Percentiles rank a stretch among this genome's conserved stretches.
These are phyloP conservation scores for Meloe dianella DNA, from an alignment of 2,888 invertebrate genomes.

Conservation along the genomic window DNA sequence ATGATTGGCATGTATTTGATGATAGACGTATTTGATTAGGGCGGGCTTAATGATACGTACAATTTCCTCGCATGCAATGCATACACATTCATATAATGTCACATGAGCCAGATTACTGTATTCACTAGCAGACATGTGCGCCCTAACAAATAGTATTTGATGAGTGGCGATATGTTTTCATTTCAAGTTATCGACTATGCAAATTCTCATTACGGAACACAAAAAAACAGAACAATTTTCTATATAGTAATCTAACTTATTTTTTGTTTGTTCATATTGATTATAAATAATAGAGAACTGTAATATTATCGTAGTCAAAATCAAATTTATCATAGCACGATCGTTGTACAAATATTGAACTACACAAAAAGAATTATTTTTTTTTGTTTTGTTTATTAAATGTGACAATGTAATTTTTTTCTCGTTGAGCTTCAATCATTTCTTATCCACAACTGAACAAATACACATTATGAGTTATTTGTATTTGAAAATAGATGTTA, in stretches of 20 bases:
- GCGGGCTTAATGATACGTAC: constrained; percentile 59
- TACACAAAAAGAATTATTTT: not conserved
- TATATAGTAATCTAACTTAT: not conserved
- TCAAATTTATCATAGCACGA: constrained; percentile 25
- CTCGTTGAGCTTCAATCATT: constrained; percentile 1
- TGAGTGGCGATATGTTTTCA: constrained; percentile 57
- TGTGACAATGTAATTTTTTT: constrained; percentile 9
- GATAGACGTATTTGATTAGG: constrained; percentile 59
- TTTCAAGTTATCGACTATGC: constrained; percentile 54
- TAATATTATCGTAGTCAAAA: constrained; percentile 26
- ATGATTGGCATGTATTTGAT: constrained; percentile 59
- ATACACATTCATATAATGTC: constrained; percentile 56
- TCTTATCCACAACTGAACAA: constrained; percentile 8
- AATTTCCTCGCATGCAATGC: constrained; percentile 57
- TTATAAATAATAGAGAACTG: constrained; percentile 16
- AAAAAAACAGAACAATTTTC: constrained; percentile 23
- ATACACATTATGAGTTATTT: not conserved
- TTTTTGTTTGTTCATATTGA: constrained; percentile 16
- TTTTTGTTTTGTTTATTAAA: not conserved
- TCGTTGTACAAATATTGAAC: constrained; percentile 19
- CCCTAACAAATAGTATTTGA: constrained; percentile 57
- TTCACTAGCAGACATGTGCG: constrained; percentile 54
- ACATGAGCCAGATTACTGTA: constrained; percentile 57
- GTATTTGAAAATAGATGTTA: constrained; percentile 7
- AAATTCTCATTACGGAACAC: constrained; percentile 48